These are phyloP conservation scores for Lamprotornis superbus DNA, from an alignment of 2,113 vertebrate genomes.

Conservation along the genomic window DNA sequence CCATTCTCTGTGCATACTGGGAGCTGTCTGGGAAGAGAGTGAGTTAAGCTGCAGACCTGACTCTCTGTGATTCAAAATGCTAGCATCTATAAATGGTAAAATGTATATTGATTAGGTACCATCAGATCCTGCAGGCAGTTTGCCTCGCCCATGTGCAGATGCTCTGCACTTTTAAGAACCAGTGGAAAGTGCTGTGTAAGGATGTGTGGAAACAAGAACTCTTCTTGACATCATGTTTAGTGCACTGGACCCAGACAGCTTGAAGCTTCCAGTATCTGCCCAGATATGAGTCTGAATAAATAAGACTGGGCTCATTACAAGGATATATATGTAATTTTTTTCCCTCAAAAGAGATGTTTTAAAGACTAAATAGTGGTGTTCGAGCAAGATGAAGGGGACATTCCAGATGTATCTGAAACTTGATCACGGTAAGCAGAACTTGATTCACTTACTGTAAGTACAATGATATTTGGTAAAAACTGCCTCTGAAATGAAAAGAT, in stretches of 20 bases:
- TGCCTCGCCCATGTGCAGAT: constrained; percentile 2
- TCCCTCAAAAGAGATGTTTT: background rate
- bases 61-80: background rate
- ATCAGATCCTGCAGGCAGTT: constrained; percentile 28
- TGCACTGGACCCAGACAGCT: background rate
- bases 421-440: background rate
- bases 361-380: background rate
- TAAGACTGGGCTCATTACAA: background rate
- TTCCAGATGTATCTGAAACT: background rate
- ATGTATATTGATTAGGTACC: constrained; percentile 42
- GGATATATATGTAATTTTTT: background rate
- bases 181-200: constrained; percentile 42
- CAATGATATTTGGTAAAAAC: background rate
- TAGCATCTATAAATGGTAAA: constrained; percentile 19
- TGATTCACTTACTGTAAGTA: background rate
- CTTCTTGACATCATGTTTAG: background rate
- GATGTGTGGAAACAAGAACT: background rate
- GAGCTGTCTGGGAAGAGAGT: background rate
- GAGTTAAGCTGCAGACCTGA: constrained; percentile 3
- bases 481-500: background rate
- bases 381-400: background rate
- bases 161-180: constrained; percentile 46
- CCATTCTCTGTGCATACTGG: background rate
- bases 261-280: background rate
- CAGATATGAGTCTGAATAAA: background rate